A percentile compares a stretch with the other conserved stretches of the same genome.
Evolutionary conservation across 2,888 invertebrate species (phyloP).

Genomic region (Yponomeuta evonymella): DNA sequence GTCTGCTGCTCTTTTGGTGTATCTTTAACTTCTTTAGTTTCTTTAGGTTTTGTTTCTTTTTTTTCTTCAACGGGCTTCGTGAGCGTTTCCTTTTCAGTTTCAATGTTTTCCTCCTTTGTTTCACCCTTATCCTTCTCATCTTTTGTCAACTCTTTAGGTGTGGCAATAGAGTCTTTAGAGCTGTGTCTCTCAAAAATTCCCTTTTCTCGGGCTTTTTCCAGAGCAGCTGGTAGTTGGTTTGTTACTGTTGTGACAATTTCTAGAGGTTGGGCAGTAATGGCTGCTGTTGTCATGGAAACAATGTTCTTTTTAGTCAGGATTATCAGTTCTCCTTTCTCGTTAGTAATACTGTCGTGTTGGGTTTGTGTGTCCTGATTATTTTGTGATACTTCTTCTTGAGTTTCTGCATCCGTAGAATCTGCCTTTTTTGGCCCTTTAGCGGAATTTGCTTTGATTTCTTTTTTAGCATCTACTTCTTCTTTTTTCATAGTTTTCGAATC

Average conservation of each 20-base stretch:
- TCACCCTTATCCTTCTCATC: conserved; percentile 29
- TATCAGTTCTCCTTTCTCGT: conserved; percentile 59
- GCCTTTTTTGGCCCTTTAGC: conserved; percentile 25
- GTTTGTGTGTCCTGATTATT: conserved; percentile 59
- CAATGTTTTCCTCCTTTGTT: conserved; percentile 33
- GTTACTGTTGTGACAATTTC: conserved; percentile 74
- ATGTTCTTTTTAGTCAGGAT: conserved; percentile 68
- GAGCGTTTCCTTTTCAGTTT: conserved; percentile 35
- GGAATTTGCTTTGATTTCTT: conserved; percentile 29
- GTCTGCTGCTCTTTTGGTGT: neutral
- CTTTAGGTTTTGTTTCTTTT: conserved; percentile 27
- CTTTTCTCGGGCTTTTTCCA: conserved; percentile 70
- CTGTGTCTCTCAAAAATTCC: conserved; percentile 63
- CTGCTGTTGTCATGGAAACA: conserved; percentile 76
- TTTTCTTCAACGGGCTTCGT: conserved; percentile 32
- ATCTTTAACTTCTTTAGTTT: conserved; percentile 22
- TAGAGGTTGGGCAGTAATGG: conserved; percentile 74
- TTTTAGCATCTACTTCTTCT: conserved; percentile 30
- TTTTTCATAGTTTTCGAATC: conserved; percentile 28
- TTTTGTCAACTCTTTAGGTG: conserved; percentile 36
- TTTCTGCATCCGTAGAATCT: conserved; percentile 33
- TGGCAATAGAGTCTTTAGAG: conserved; percentile 65
- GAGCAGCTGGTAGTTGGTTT: conserved; percentile 65
- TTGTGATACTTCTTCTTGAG: conserved; percentile 44
- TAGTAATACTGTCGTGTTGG: conserved; percentile 62